A percentile compares a stretch with the other conserved stretches of the same genome.
Evolutionary conservation across 2,888 invertebrate genomes (phyloP).

Genomic region (Hydriomena furcata): DNA sequence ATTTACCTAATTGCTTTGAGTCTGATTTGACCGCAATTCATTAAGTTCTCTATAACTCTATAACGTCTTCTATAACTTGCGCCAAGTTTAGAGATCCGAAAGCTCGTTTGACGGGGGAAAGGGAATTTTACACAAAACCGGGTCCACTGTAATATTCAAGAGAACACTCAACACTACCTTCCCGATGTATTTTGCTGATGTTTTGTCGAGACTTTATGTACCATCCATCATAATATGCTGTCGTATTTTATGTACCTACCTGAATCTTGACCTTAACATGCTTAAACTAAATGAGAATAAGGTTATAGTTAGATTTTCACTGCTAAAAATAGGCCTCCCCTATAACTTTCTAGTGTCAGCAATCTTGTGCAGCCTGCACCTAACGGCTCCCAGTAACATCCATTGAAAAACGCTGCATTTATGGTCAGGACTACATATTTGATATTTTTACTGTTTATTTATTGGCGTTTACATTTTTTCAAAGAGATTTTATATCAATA

Average conservation of each 20-base stretch:
- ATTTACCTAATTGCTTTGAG: no score
- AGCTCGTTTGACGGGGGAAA: conserved; percentile 41
- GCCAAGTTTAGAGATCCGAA: conserved; percentile 33
- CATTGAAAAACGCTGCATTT: no score
- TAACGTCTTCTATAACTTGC: conserved; percentile 24
- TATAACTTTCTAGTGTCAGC: no score
- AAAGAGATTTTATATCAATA: no score
- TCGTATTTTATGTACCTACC: conserved; percentile 1
- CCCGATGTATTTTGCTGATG: conserved; percentile 39
- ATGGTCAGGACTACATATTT: no score
- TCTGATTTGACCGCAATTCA: no score
- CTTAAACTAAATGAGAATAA: conserved; percentile 8
- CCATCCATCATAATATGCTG: conserved; percentile 18
- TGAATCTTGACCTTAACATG: background rate
- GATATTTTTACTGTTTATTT: no score
- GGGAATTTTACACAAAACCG: conserved; percentile 47
- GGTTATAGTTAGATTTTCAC: background rate
- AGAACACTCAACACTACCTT: conserved; percentile 43
- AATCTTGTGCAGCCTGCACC: no score
- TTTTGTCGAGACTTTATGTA: conserved; percentile 42
- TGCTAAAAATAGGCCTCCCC: no score
- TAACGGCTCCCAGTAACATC: no score
- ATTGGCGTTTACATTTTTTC: no score
- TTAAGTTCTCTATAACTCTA: no score
- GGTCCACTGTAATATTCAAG: conserved; percentile 55